Evolutionary conservation across 2,113 vertebrate genomes (phyloP).

Genomic region (Mus pahari): DNA sequence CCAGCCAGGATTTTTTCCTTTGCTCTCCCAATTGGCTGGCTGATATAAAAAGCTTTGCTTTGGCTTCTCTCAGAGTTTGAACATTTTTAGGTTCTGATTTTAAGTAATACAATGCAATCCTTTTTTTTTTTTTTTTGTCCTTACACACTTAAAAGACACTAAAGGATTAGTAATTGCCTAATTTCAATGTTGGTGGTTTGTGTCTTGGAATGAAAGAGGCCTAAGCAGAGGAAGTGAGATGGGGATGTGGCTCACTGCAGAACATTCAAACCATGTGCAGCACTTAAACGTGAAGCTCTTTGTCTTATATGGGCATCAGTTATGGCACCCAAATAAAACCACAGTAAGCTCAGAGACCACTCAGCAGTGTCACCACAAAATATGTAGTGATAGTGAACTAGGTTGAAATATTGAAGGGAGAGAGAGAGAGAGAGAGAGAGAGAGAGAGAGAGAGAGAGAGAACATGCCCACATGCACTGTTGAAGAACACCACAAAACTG

Average conservation of each 20-base stretch:
- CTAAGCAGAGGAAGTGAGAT: not conserved
- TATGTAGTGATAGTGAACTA: not conserved
- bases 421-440: not conserved
- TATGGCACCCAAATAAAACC: not conserved
- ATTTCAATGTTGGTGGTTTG: not conserved
- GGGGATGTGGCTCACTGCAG: not conserved
- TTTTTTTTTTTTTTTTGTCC: not conserved
- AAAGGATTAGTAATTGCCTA: not conserved
- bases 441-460: not conserved
- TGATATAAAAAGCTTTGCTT: not conserved
- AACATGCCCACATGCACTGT: not conserved
- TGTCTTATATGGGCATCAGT: not conserved
- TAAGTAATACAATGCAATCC: not conserved
- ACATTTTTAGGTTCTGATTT: slow-evolving; percentile 13
- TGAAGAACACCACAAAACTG: not conserved
- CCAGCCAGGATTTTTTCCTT: not conserved
- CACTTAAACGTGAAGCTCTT: not conserved
- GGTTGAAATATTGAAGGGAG: not conserved
- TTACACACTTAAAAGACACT: not conserved
- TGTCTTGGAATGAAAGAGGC: not conserved
- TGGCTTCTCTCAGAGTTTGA: not conserved
- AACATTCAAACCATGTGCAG: too few species aligned
- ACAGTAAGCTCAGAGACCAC: not conserved
- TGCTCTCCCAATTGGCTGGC: not conserved
- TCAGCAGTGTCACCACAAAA: not conserved